phyloP scores from a whole-genome alignment of 2,888 invertebrate species.

The Troides oblongomaculatus region DNA sequence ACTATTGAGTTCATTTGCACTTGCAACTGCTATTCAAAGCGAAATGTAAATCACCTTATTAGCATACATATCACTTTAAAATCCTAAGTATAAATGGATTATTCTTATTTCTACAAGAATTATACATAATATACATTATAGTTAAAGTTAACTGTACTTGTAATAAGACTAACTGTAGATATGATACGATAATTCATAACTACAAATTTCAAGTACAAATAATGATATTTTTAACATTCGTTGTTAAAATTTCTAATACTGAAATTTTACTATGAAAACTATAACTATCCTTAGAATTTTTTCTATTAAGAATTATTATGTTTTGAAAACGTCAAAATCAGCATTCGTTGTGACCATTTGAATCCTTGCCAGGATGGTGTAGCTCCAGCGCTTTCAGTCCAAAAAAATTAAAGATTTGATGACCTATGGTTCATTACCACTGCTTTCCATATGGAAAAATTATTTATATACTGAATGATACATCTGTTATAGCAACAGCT shows the following conservation, averaged over 20 bases:
- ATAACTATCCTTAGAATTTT: no score
- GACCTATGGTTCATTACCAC: background rate
- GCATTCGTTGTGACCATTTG: conserved; percentile 1
- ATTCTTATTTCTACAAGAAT: background rate
- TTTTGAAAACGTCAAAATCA: background rate
- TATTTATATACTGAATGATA: no score
- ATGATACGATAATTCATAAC: no score
- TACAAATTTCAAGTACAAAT: no score
- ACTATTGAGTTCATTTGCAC: background rate
- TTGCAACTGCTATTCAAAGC: background rate
- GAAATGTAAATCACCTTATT: conserved; percentile 2
- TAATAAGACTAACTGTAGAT: no score
- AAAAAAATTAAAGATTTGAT: background rate
- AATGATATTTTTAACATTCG: no score
- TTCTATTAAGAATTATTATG: no score
- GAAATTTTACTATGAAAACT: no score
- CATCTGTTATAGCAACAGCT: no score
- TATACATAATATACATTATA: no score
- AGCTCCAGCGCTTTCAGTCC: background rate
- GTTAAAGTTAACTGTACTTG: no score
- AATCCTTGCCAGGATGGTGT: background rate
- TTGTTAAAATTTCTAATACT: no score
- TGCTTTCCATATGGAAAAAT: background rate
- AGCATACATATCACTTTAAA: conserved; percentile 2
- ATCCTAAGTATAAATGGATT: background rate